Conservation (phyloP, 2,888 invertebrate genomes). For the Campoplex nolae region DNA sequence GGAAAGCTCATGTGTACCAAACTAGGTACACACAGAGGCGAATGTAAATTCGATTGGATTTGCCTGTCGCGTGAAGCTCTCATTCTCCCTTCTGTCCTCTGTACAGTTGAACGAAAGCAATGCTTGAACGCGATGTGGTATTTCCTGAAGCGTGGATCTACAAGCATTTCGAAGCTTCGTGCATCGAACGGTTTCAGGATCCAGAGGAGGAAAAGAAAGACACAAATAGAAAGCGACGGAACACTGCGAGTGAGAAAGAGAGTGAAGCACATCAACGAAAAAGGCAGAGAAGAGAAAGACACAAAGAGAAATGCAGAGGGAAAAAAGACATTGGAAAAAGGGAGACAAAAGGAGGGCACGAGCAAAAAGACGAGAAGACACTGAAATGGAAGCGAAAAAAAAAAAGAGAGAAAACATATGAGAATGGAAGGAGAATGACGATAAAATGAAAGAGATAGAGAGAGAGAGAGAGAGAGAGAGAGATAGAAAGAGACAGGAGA, state of each 20-base stretch:
- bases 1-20: slow-evolving; percentile 57
- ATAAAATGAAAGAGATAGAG: slow-evolving; percentile 40
- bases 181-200: slow-evolving; percentile 48
- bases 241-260: slow-evolving; percentile 6
- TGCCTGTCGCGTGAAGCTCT: slow-evolving; percentile 59
- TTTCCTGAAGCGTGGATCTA: slow-evolving; percentile 50
- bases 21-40: slow-evolving; percentile 65
- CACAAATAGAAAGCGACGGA: background rate
- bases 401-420: background rate
- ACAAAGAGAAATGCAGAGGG: background rate
- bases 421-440: slow-evolving; percentile 17
- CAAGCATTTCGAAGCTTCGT: slow-evolving; percentile 31
- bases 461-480: slow-evolving; percentile 27
- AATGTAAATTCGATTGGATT: slow-evolving; percentile 68
- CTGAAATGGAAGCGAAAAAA: background rate
- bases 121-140: slow-evolving; percentile 49
- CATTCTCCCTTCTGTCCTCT: slow-evolving; percentile 17
- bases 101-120: slow-evolving; percentile 33
- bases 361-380: background rate
- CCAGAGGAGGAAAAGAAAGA: slow-evolving; percentile 22
- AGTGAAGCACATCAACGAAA: slow-evolving; percentile 41
- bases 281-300: background rate
- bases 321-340: background rate
- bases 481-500: slow-evolving; percentile 38
- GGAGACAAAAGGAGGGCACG: background rate